These are phyloP conservation scores for Drosophila robusta DNA, from an alignment of 2,888 invertebrate genomes.

Conservation along the genomic window DNA sequence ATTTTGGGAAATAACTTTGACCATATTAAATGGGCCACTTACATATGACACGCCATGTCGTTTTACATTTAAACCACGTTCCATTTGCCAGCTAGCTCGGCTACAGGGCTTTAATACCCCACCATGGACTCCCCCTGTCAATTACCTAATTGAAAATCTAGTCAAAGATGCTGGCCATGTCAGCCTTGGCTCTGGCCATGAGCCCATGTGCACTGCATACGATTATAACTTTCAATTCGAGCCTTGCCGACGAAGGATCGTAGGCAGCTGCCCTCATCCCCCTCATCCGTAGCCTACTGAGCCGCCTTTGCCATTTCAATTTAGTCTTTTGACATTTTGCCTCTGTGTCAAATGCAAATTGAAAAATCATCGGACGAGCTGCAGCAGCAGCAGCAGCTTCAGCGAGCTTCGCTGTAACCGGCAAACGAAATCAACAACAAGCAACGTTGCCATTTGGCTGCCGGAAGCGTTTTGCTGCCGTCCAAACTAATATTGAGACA, in stretches of 20 bases:
- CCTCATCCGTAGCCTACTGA: background rate
- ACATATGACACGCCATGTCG: slow-evolving; percentile 57
- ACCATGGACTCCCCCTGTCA: slow-evolving; percentile 49
- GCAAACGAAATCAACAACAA: slow-evolving; percentile 63
- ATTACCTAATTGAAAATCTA: slow-evolving; percentile 77
- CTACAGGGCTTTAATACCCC: slow-evolving; percentile 31
- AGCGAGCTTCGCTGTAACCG: slow-evolving; percentile 13
- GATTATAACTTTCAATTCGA: slow-evolving; percentile 68
- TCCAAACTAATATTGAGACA: slow-evolving; percentile 76
- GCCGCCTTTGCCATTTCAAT: slow-evolving; percentile 70
- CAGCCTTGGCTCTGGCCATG: slow-evolving; percentile 21
- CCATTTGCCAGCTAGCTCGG: slow-evolving; percentile 15
- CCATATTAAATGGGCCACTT: slow-evolving; percentile 65
- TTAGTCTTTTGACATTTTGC: slow-evolving; percentile 74
- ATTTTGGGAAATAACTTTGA: slow-evolving; percentile 71
- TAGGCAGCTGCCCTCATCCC: background rate
- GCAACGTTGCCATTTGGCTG: slow-evolving; percentile 65
- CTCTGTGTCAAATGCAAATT: slow-evolving; percentile 79
- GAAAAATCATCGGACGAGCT: slow-evolving; percentile 74
- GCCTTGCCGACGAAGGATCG: background rate
- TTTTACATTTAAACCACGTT: slow-evolving; percentile 59
- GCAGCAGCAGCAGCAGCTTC: slow-evolving; percentile 25
- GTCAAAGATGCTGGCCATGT: slow-evolving; percentile 41
- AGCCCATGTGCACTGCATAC: slow-evolving; percentile 57
- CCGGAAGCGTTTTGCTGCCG: slow-evolving; percentile 76